Evolutionary conservation across 2,888 invertebrate genomes (phyloP).

Genomic region (Drosophila borealis): DNA sequence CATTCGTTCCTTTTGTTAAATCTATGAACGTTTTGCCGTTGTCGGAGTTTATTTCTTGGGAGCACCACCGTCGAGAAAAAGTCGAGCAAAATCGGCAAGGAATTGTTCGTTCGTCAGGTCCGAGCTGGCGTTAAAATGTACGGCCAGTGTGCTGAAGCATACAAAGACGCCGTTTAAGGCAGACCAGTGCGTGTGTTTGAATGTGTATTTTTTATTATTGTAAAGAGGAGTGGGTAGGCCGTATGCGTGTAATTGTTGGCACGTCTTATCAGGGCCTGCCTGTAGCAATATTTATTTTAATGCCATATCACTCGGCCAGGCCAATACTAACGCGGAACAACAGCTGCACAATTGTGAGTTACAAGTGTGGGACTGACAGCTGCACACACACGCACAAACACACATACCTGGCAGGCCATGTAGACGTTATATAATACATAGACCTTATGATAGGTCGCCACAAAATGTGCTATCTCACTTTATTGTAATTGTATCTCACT

Average conservation of each 20-base stretch:
- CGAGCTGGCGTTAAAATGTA: no score
- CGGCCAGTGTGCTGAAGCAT: no score
- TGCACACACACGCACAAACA: no score
- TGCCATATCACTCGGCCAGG: constrained; percentile 71
- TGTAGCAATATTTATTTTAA: constrained; percentile 79
- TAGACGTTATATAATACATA: not conserved
- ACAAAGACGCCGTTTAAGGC: constrained; percentile 34
- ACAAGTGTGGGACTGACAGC: constrained; percentile 68
- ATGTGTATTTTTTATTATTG: constrained; percentile 31
- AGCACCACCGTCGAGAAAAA: no score
- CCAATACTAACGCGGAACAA: constrained; percentile 38
- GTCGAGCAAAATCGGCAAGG: no score
- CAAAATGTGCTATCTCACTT: constrained; percentile 44
- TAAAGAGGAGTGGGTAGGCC: constrained; percentile 33
- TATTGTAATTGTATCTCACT: constrained; percentile 10
- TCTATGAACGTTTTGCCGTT: no score
- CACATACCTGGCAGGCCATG: no score
- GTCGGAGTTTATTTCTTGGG: no score
- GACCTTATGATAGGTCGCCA: constrained; percentile 56
- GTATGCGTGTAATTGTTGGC: constrained; percentile 28
- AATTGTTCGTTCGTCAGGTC: no score
- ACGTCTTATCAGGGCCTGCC: constrained; percentile 72
- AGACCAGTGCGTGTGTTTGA: constrained; percentile 28
- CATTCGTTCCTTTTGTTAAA: no score
- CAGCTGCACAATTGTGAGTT: constrained; percentile 78